These are phyloP conservation scores for Malurus melanocephalus DNA, from an alignment of 2,113 vertebrate species.

Conservation along the genomic window DNA sequence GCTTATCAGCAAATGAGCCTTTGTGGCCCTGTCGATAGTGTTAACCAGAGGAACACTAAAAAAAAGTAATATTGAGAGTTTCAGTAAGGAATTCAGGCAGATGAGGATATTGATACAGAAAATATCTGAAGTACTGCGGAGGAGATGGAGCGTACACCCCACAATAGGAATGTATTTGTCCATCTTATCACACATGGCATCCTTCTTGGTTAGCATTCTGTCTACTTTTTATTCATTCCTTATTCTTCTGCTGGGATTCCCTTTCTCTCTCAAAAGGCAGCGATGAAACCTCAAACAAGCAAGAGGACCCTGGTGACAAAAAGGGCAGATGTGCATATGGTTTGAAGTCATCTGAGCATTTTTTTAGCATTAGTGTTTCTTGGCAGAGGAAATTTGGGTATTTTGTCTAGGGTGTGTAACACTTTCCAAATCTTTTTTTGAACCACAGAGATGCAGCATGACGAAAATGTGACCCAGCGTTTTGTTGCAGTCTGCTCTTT, in stretches of 20 bases:
- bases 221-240: background rate
- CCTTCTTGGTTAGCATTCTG: background rate
- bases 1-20: background rate
- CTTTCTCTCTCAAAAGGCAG: background rate
- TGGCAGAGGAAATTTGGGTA: constrained; percentile 36
- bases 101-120: background rate
- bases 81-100: background rate
- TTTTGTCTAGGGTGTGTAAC: constrained; percentile 46
- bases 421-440: constrained; percentile 37
- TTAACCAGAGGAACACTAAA: background rate
- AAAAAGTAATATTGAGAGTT: background rate
- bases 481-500: background rate
- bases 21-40: background rate
- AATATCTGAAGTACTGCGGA: background rate
- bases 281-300: background rate
- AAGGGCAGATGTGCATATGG: background rate
- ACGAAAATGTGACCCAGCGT: constrained; percentile 2
- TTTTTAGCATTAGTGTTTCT: constrained; percentile 52
- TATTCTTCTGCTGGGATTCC: background rate
- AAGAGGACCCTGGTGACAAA: background rate
- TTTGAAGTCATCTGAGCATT: constrained; percentile 54
- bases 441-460: constrained; percentile 1
- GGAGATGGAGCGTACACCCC: background rate
- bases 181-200: background rate
- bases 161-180: background rate